phyloP scores from a whole-genome alignment of 2,113 vertebrate genomes.

The Sander vitreus region DNA sequence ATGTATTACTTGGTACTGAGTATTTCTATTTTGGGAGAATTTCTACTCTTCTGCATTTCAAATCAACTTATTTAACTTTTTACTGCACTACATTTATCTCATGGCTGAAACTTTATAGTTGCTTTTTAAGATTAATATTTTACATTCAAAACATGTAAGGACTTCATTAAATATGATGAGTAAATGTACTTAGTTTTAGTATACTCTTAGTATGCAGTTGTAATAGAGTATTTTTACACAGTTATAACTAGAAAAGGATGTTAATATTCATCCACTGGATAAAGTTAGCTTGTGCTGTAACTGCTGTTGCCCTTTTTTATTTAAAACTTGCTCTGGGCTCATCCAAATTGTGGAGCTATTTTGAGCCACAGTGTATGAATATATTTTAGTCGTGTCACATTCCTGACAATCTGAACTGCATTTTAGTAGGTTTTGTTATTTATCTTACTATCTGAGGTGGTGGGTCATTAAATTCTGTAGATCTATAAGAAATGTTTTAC shows the following conservation, averaged over 20 bases:
- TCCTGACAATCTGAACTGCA: conserved; percentile 20
- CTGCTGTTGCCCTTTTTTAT: conserved; percentile 29
- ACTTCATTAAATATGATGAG: not conserved
- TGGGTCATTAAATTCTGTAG: not conserved
- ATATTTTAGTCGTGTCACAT: conserved; percentile 32
- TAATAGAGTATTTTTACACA: not conserved
- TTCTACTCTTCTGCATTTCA: not conserved
- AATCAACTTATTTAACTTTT: not conserved
- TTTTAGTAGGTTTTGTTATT: conserved; percentile 8
- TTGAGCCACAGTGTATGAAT: conserved; percentile 27
- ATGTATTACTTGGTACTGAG: no score
- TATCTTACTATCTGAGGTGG: not conserved
- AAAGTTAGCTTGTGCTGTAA: conserved; percentile 19
- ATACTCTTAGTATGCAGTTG: not conserved
- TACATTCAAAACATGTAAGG: no score
- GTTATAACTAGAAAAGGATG: not conserved
- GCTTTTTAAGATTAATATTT: not conserved
- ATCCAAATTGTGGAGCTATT: conserved; percentile 39
- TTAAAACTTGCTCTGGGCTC: conserved; percentile 47
- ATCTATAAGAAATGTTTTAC: not conserved
- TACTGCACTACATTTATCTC: not conserved
- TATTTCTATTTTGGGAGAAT: not conserved
- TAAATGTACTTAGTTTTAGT: not conserved
- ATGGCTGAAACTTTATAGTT: not conserved
- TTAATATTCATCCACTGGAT: conserved; percentile 9